These are phyloP conservation scores for Grapholita molesta DNA, from an alignment of 1,140 invertebrate species.

Conservation along the genomic window DNA sequence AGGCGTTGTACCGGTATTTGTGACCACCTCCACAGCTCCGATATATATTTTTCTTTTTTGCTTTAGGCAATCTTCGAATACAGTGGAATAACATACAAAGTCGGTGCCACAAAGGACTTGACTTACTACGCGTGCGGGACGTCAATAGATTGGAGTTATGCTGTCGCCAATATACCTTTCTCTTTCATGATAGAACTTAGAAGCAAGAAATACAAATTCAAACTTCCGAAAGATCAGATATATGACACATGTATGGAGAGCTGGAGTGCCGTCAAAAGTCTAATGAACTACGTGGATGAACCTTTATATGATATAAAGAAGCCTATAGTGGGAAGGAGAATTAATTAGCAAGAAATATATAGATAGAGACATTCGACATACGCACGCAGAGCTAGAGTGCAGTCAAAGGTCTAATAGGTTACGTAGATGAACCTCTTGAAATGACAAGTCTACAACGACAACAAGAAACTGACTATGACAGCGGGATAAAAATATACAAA, in stretches of 20 bases:
- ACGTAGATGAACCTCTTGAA: too few species aligned
- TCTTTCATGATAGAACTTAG: constrained; percentile 86
- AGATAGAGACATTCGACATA: too few species aligned
- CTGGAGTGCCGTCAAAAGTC: constrained; percentile 80
- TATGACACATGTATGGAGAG: constrained; percentile 82
- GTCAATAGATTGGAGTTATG: constrained; percentile 85
- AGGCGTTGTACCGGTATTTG: too few species aligned
- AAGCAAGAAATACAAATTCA: constrained; percentile 81
- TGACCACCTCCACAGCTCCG: too few species aligned
- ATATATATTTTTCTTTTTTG: background rate
- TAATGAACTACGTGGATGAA: constrained; percentile 74
- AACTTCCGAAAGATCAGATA: constrained; percentile 84
- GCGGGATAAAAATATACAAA: too few species aligned
- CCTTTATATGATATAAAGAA: background rate
- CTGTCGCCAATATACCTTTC: constrained; percentile 80
- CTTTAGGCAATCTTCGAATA: constrained; percentile 63
- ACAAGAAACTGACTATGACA: too few species aligned
- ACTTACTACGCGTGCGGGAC: constrained; percentile 81
- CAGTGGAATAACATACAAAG: constrained; percentile 60
- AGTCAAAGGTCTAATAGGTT: too few species aligned
- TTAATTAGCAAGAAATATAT: too few species aligned
- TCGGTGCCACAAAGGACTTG: constrained; percentile 65
- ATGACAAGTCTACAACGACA: too few species aligned
- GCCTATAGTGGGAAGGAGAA: background rate
- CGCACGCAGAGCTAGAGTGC: too few species aligned